Evolutionary conservation across 2,113 vertebrate species (phyloP), one percentile per base, ranked within the genome.

Genomic region (Cnemophilus loriae): DNA sequence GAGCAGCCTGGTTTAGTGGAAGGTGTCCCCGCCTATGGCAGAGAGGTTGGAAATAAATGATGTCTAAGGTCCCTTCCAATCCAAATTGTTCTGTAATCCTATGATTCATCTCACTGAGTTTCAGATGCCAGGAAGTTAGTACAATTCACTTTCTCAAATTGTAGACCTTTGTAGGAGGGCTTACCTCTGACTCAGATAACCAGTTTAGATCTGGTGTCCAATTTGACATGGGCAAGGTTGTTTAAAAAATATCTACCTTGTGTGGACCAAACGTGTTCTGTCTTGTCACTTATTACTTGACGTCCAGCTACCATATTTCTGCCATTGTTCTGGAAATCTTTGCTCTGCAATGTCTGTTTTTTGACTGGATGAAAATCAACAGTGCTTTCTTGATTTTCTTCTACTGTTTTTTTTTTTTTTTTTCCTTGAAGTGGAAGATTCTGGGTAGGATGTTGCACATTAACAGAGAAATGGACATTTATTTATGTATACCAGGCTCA

Each of bases 271-370:
- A 18, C 50, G 2, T n/a, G 12, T 50, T 37, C 7, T 74, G 26
- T 20, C 9, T 3, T 94, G 53, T 20, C 42, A 46, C 4, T 32
- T 53, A 7, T 16, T 63, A 30, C 7, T 42, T 83, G 27, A 56
- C 9, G 41, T 26, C 18, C 21, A 56, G 16, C 19, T 71, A 53
- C 6, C 16, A 12, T 3, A 5, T 24, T 89, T 24, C 5, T 77
- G 21, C 30, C 24, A 5, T 18, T 67, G 11, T 24, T 49, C 33
- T 42, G n/a, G 9, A 24, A 69, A 65, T 69, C 24, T 14, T 22
- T 63, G 4, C 37, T 71, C 32, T 59, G 5, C 5, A 13, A 16
- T 0, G 0, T 41, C 32, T 76, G 2, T 13, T 46, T 65, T 4
- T 49, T 22, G 12, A 50, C 12, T 56, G 12, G 3, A 33, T 68